Base-by-base conservation (phyloP, 53 echinoderm and acorn worm species). In the Henricia sp. region DNA sequence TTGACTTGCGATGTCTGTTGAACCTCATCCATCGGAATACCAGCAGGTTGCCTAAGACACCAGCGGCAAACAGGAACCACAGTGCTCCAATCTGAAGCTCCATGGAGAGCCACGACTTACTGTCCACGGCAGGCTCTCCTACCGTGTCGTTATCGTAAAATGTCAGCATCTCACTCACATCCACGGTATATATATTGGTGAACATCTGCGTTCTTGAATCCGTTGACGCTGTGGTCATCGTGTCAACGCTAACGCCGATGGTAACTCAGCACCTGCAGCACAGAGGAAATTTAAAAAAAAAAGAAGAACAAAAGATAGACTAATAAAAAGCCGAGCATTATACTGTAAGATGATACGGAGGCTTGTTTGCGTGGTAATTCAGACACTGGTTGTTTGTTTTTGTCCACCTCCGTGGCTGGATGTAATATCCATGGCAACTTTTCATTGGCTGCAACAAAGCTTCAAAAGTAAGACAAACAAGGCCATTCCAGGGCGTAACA, bases 1-100 rank as follows among this genome's bases (percentile, higher is more conserved):
- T 60, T 2, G 94, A 97, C 67, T 92, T 83, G 14, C 97, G 70
- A 25, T 92, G 88, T 14, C 92, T 62, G 50, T 97, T 97, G 19
- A 93, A 83, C 40, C 83, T 83, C 74, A 97, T 88, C 92, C 94
- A 94, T 37, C 90, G 85, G 63, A 94, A 89, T 3, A 97, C 97
- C 20, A 91, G 72, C 1, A 89, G 72, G 33, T 97, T 97, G 14
- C 97, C 97, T 4, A 94, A 36, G 26, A 97, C 72, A 16, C 97
- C 94, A 11, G 90, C 33, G 28, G 70, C 88, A 28, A 97, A 97
- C 35, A 97, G 57, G 23, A 97, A 85, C 97, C 97, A 97, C 40
- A 94, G 64, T 9, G 68, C 67, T 0, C 52, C 53, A 6, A 75
- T 67, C 38, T 76, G 75, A 55, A 86, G 40, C 75, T 75, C 86